phyloP scores from a whole-genome alignment of 1,140 invertebrate genomes.

The Aphaenogaster ashmeadi region DNA sequence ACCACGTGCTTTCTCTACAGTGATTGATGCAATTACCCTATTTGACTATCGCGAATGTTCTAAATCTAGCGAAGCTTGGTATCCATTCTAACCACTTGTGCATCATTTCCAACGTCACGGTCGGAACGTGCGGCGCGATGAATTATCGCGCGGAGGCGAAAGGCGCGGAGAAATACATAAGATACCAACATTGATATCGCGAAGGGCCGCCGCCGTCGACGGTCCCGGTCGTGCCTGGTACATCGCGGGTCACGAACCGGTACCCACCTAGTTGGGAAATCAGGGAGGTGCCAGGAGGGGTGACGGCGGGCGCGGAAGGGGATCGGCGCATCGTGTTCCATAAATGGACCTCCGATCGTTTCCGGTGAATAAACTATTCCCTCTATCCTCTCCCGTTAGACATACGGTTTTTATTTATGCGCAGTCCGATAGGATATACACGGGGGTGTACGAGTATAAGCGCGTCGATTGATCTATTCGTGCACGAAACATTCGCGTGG shows the following conservation, averaged over 20 bases:
- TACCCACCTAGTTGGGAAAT: constrained; percentile 60
- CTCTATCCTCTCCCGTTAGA: neutral
- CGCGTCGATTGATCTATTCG: neutral
- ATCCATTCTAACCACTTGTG: neutral
- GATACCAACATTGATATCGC: constrained; percentile 65
- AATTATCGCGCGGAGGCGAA: constrained; percentile 51
- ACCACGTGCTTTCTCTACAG: neutral
- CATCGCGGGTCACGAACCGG: constrained; percentile 73
- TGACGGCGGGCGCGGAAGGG: constrained; percentile 7
- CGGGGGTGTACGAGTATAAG: neutral
- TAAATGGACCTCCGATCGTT: constrained; percentile 73
- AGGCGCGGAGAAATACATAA: constrained; percentile 66
- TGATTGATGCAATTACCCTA: constrained; percentile 26
- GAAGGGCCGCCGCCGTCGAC: constrained; percentile 44
- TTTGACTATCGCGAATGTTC: constrained; percentile 3
- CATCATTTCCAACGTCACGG: constrained; percentile 41
- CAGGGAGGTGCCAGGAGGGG: neutral
- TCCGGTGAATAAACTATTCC: constrained; percentile 71
- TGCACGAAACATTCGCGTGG: constrained; percentile 32
- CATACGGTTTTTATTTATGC: constrained; percentile 59
- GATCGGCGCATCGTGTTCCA: constrained; percentile 59
- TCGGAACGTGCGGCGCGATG: constrained; percentile 41
- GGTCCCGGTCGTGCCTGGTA: constrained; percentile 74
- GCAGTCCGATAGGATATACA: neutral
- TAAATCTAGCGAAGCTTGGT: constrained; percentile 2